Base-by-base conservation (phyloP, 92 coral and sea anemone genomes). In the Muricea muricata region DNA sequence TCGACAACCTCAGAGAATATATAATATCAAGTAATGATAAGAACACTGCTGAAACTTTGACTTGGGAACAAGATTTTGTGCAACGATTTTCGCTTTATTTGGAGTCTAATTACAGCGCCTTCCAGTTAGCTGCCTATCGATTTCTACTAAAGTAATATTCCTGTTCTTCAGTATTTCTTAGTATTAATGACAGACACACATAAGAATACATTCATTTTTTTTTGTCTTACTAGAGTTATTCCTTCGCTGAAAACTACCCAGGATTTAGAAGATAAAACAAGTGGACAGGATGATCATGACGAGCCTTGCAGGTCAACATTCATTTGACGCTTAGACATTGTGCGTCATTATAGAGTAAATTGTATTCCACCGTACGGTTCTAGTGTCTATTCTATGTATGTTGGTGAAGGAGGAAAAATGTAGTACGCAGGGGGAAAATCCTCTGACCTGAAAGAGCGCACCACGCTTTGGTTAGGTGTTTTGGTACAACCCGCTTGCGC, bases 41-140 rank as follows among this genome's bases (percentile, higher is more conserved):
- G 41, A 75, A 83, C 12, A 54, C 78, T 57, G 79, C 86, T 5
- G 65, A 65, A 32, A 40, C 45, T 41, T 91, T 93, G 65, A 86
- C 31, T 50, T 96, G 97, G 99, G 84, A 90, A 50, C 89, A 82
- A 26, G 87, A 90, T 61, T 75, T 87, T 30, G 79, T 96, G 69
- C 41, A 28, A 1, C 74, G 82, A 77, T 90, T 88, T 81, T 80
- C 86, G 37, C 94, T 96, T 17, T 79, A 89, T 45, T 58, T 96
- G 42, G 87, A 88, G 24, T 91, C 91, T 52, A 80, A 79, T 42
- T 79, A 84, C 47, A 89, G 69, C 82, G 87, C 89, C 32, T 74
- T 96, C 32, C 96, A 96, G 80, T 65, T 96, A 42, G 91, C 94
- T 6, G 84, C 94, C 7, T 96, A 92, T 60, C 70, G 61, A 41